Percentiles rank a stretch among this genome's conserved stretches.
Conservation (phyloP, 2,797 vertebrate species). For the Gallirallus australis region DNA sequence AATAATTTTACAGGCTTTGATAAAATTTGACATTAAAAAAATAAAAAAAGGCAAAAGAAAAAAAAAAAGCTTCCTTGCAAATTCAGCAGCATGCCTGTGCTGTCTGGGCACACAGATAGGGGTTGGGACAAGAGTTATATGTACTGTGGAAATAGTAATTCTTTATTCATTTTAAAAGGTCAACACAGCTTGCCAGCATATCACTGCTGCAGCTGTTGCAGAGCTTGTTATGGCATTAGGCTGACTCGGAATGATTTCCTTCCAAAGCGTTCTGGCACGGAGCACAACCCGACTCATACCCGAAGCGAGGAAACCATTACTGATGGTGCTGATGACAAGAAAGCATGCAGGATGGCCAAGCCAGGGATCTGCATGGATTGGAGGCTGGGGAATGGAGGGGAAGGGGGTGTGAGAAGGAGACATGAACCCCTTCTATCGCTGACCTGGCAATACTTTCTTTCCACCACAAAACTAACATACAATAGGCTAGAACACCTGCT, state of each 20-base stretch:
- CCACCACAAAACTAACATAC: neutral
- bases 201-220: constrained; percentile 69
- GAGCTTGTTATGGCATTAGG: constrained; percentile 69
- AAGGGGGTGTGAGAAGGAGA: neutral
- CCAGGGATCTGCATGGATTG: neutral
- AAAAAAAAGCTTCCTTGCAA: constrained; percentile 51
- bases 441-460: neutral
- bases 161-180: constrained; percentile 71
- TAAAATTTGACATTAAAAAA: constrained; percentile 49
- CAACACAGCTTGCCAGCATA: constrained; percentile 69
- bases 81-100: constrained; percentile 52
- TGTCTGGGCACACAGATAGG: constrained; percentile 64
- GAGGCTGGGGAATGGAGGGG: neutral
- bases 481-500: neutral
- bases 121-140: constrained; percentile 60
- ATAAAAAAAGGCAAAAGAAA: constrained; percentile 11
- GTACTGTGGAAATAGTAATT: constrained; percentile 62
- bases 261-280: constrained; percentile 56
- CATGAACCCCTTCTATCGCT: neutral
- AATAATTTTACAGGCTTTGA: constrained; percentile 43
- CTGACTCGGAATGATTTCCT: constrained; percentile 69
- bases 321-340: constrained; percentile 36
- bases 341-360: neutral
- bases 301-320: constrained; percentile 22
- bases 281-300: constrained; percentile 21